Evolutionary conservation across 2,888 invertebrate species (phyloP).

Genomic region (Drosophila meridiana): DNA sequence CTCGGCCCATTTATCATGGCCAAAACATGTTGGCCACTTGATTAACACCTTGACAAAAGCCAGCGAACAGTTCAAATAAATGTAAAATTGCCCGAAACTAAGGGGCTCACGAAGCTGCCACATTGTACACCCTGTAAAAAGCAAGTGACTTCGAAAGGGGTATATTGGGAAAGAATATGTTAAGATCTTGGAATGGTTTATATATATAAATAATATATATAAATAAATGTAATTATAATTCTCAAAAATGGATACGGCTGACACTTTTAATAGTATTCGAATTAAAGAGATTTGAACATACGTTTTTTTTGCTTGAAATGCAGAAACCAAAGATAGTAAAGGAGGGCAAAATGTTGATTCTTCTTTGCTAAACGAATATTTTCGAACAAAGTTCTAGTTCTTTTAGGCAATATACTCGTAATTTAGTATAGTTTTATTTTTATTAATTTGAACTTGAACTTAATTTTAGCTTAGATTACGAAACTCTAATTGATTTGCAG

Average conservation of each 20-base stretch:
- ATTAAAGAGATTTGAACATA: no score
- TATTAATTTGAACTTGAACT: neutral
- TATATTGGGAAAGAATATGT: neutral
- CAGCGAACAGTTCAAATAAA: slow-evolving; percentile 50
- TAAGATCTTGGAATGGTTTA: neutral
- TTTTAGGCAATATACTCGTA: neutral
- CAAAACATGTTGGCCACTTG: slow-evolving; percentile 66
- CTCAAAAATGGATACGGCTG: no score
- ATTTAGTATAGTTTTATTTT: neutral
- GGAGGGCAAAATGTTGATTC: no score
- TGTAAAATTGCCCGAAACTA: slow-evolving; percentile 47
- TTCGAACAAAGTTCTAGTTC: neutral
- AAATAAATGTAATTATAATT: no score
- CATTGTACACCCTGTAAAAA: slow-evolving; percentile 7
- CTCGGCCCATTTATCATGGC: slow-evolving; percentile 62
- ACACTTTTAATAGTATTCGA: no score
- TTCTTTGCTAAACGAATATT: neutral
- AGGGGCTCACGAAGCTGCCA: slow-evolving; percentile 11
- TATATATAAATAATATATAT: no score
- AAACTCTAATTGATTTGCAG: neutral
- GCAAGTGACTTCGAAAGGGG: rapidly evolving
- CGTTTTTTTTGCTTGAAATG: neutral
- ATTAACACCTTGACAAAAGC: slow-evolving; percentile 68
- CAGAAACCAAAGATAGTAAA: neutral
- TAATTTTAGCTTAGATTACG: neutral